Evolutionary conservation across 1,140 invertebrate species (phyloP), one percentile per base, ranked within the genome.

Genomic region (Gonatopus flavifemur): DNA sequence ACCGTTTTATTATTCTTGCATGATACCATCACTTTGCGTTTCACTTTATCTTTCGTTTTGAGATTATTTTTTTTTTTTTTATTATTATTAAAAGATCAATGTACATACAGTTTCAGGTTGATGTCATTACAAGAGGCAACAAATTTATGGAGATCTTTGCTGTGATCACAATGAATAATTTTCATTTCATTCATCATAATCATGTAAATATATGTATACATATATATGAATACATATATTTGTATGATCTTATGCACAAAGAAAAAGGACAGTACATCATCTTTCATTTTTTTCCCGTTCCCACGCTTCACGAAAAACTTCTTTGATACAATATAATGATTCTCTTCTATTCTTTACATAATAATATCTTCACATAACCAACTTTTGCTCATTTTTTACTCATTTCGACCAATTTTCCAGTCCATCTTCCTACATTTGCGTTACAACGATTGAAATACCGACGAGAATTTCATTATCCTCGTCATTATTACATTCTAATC

Each of bases 11-110:
- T 59, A 55, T 55, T 50, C 36, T 55, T 59, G 44, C 59, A 46
- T 48, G 50, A 48, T 46, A 31, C 38, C 59, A 54, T 62, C 54
- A 57, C 28, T 54, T 53, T 37, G 59, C 59, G 32, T 42, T 46
- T 57, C 54, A n/a, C n/a, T n/a, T n/a, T n/a, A n/a, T n/a, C n/a
- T n/a, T n/a, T n/a, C n/a, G n/a, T n/a, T n/a, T n/a, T n/a, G n/a
- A n/a, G n/a, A n/a, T n/a, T n/a, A n/a, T n/a, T n/a, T n/a, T n/a
- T n/a, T n/a, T n/a, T n/a, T n/a, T n/a, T n/a, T n/a, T n/a, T n/a
- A n/a, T n/a, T n/a, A n/a, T 28, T 28, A 42, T 60, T 51, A 52
- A 59, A 59, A 12, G 57, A 59, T 42, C 55, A 61, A 62, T 62
- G 50, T 62, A 62, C 59, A 62, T 48, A 44, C 44, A 53, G 49